Percentiles rank a stretch among this genome's conserved stretches.
These are phyloP conservation scores for Stomorhina lunata DNA, from an alignment of 2,888 invertebrate genomes.

Conservation along the genomic window DNA sequence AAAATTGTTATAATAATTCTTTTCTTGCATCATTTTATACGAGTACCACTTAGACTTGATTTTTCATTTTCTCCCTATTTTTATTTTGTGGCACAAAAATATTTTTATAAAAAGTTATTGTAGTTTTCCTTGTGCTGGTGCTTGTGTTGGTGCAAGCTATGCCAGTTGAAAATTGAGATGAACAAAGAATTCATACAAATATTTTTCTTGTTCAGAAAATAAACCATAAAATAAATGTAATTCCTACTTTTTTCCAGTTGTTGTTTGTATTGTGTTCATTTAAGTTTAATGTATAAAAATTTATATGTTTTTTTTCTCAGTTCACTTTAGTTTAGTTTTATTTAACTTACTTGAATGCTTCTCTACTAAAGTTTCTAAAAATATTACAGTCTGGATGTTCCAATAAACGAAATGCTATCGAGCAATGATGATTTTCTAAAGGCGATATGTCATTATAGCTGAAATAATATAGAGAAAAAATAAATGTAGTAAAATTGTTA, in stretches of 20 bases:
- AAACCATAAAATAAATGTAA: constrained; percentile 18
- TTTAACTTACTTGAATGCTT: constrained; percentile 82
- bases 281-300: neutral
- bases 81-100: neutral
- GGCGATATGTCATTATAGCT: constrained; percentile 92
- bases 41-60: constrained; percentile 12
- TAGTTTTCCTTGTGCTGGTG: constrained; percentile 19
- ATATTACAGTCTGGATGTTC: constrained; percentile 90
- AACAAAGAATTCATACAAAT: constrained; percentile 27
- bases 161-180: neutral
- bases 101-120: neutral
- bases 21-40: constrained; percentile 1
- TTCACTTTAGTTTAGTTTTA: neutral
- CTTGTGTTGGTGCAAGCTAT: too few relatives aligned
- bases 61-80: neutral
- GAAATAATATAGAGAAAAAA: constrained; percentile 19
- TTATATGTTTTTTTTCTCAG: neutral
- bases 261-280: neutral
- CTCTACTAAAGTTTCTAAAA: constrained; percentile 84
- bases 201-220: constrained; percentile 11
- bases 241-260: too few relatives aligned
- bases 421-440: constrained; percentile 92
- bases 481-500: constrained; percentile 13
- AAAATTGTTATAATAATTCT: constrained; percentile 14
- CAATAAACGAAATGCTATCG: constrained; percentile 89